Conservation (phyloP, 2,797 vertebrate genomes). For the Nannoperca obscura region DNA sequence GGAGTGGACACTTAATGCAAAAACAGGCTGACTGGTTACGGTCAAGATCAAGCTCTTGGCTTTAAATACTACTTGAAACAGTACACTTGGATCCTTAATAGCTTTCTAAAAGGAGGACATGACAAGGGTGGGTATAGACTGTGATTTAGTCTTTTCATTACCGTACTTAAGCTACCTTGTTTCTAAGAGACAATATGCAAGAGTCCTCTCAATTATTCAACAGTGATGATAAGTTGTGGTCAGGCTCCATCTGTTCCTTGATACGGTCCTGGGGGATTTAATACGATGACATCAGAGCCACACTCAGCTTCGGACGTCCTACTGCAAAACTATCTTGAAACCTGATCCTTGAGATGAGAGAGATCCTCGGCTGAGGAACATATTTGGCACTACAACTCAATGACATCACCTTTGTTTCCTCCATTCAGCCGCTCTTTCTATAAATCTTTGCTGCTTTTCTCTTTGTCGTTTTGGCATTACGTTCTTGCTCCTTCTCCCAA, state of each 20-base stretch:
- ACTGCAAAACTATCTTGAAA: constrained; percentile 72
- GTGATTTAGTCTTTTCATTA: constrained; percentile 56
- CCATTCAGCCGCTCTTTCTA: constrained; percentile 31
- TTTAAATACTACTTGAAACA: constrained; percentile 40
- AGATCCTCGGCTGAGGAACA: constrained; percentile 69
- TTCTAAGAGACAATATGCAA: constrained; percentile 42
- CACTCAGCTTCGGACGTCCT: constrained; percentile 49
- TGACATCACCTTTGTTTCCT: constrained; percentile 73
- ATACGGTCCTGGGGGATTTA: constrained; percentile 57
- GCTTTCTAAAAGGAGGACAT: constrained; percentile 41
- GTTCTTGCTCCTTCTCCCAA: constrained; percentile 11
- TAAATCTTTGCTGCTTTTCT: constrained; percentile 22
- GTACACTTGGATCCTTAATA: constrained; percentile 39
- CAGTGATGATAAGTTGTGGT: constrained; percentile 54
- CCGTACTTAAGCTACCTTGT: constrained; percentile 29
- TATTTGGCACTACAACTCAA: constrained; percentile 67
- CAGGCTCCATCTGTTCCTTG: constrained; percentile 66
- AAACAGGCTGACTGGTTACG: constrained; percentile 18
- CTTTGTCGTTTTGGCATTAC: constrained; percentile 24
- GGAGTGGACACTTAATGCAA: constrained; percentile 21
- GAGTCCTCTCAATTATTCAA: constrained; percentile 70
- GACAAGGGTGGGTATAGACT: constrained; percentile 8
- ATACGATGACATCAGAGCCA: constrained; percentile 68
- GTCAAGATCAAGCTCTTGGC: constrained; percentile 42
- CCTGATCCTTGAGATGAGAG: constrained; percentile 70